A percentile compares a stretch with the other conserved stretches of the same genome.
Evolutionary conservation across 2,113 vertebrate species (phyloP).

Genomic region (Sialia sialis): DNA sequence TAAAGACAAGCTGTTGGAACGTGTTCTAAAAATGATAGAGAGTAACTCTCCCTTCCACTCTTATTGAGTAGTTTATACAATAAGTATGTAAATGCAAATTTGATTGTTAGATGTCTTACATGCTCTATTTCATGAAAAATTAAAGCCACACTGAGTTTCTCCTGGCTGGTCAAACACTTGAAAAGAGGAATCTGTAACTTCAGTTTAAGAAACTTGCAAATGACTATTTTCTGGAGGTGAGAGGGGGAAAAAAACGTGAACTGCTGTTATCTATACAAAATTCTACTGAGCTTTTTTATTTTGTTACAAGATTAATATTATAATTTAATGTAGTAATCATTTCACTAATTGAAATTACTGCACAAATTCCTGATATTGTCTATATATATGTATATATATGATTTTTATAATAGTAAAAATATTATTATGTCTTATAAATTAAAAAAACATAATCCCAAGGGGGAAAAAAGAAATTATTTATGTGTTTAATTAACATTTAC

Average conservation of each 20-base stretch:
- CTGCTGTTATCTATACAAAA: neutral
- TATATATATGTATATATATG: neutral
- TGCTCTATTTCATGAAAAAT: neutral
- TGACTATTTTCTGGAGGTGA: neutral
- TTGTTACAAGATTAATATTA: neutral
- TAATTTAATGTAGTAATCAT: neutral
- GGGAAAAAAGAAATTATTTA: accelerated
- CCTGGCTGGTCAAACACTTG: neutral
- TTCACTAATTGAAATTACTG: neutral
- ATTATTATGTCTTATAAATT: neutral
- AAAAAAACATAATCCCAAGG: neutral
- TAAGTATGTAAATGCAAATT: slow-evolving; percentile 26
- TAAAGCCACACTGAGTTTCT: neutral
- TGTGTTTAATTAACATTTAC: neutral
- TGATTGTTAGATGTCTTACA: neutral
- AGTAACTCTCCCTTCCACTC: slow-evolving; percentile 48
- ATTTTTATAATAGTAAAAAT: neutral
- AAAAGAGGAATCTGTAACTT: neutral
- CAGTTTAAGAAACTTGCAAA: neutral
- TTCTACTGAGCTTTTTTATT: neutral
- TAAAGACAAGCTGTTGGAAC: slow-evolving; percentile 64
- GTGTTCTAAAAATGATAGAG: slow-evolving; percentile 39
- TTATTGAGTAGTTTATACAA: slow-evolving; percentile 59
- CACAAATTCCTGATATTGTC: neutral
- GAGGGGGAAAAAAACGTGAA: neutral